Evolutionary conservation across 1,140 invertebrate species (phyloP).

Genomic region (Adoxophyes honmai): DNA sequence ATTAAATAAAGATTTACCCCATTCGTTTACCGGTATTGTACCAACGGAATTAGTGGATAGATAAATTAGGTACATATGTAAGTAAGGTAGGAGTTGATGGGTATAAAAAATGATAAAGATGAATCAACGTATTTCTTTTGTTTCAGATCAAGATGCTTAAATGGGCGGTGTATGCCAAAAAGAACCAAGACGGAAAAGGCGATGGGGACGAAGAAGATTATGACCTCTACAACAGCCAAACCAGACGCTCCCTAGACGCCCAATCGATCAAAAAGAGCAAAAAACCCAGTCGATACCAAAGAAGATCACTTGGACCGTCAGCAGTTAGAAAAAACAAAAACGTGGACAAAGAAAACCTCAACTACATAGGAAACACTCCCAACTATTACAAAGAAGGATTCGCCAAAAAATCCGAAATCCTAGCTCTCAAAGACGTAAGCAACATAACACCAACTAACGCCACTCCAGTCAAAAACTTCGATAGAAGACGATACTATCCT

Average conservation of each 20-base stretch:
- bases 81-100: no score
- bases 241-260: slow-evolving; percentile 57
- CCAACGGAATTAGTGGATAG: no score
- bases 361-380: slow-evolving; percentile 64
- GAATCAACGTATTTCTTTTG: slow-evolving; percentile 21
- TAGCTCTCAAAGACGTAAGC: slow-evolving; percentile 67
- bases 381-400: slow-evolving; percentile 68
- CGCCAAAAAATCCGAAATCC: slow-evolving; percentile 55
- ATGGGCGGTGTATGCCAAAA: slow-evolving; percentile 72
- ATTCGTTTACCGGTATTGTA: no score
- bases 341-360: slow-evolving; percentile 65
- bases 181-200: slow-evolving; percentile 49
- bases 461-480: slow-evolving; percentile 50
- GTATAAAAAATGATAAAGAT: not conserved
- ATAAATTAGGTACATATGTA: no score
- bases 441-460: slow-evolving; percentile 62
- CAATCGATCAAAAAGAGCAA: slow-evolving; percentile 64
- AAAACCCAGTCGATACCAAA: slow-evolving; percentile 67
- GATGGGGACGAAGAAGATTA: slow-evolving; percentile 32
- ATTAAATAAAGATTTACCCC: no score
- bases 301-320: slow-evolving; percentile 58
- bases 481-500: slow-evolving; percentile 46
- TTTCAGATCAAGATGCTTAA: slow-evolving; percentile 69
- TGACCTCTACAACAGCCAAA: slow-evolving; percentile 38
- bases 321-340: slow-evolving; percentile 51